Evolutionary conservation across 2,888 invertebrate species (phyloP).

Genomic region (Oxytorus armatus): DNA sequence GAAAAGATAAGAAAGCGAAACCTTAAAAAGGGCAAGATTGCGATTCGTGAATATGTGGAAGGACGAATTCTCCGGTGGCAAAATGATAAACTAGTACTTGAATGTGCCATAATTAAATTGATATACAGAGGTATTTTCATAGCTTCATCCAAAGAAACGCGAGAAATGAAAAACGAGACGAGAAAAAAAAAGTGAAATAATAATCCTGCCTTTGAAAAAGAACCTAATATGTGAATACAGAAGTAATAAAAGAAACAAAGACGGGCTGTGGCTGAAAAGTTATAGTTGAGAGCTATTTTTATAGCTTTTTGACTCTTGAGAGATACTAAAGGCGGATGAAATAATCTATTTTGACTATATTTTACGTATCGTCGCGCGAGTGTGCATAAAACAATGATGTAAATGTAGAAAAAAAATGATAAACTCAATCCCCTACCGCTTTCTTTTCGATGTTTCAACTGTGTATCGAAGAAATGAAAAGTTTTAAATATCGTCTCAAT

Average conservation of each 20-base stretch:
- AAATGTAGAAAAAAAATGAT: constrained; percentile 46
- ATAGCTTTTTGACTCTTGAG: constrained; percentile 83
- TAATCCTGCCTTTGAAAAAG: constrained; percentile 82
- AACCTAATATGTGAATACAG: constrained; percentile 81
- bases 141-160: constrained; percentile 76
- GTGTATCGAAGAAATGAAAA: constrained; percentile 35
- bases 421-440: constrained; percentile 27
- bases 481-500: no score
- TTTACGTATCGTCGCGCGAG: constrained; percentile 78
- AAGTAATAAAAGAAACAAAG: constrained; percentile 76
- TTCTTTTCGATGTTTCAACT: constrained; percentile 45
- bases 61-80: constrained; percentile 58
- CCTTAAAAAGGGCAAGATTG: constrained; percentile 39
- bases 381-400: constrained; percentile 71
- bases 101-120: constrained; percentile 76
- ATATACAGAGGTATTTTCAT: constrained; percentile 80
- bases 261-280: constrained; percentile 83
- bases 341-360: constrained; percentile 84
- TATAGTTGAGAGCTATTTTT: constrained; percentile 83
- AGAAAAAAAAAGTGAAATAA: constrained; percentile 67
- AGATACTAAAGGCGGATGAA: constrained; percentile 79
- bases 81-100: constrained; percentile 62
- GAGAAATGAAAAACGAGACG: constrained; percentile 28
- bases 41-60: constrained; percentile 41
- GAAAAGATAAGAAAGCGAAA: constrained; percentile 3